Evolutionary conservation across 1,140 invertebrate species (phyloP).

Genomic region (Elymnias hypermnestra): DNA sequence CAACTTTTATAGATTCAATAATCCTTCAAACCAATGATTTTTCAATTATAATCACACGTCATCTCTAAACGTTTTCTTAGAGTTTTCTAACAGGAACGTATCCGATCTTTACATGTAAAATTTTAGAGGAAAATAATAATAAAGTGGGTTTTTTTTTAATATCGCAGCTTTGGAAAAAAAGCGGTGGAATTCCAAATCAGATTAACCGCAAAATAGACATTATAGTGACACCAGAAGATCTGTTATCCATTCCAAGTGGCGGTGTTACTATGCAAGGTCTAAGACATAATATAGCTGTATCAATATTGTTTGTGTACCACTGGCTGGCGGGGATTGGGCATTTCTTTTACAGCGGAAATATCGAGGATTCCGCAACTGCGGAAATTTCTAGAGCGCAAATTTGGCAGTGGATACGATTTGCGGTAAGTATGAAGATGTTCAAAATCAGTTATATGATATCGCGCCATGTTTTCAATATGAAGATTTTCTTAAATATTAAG

Average conservation of each 20-base stretch:
- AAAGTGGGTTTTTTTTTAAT: not conserved
- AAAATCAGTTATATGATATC: too few species aligned
- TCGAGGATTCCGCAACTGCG: constrained; percentile 86
- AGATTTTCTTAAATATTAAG: too few species aligned
- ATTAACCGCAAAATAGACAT: constrained; percentile 47
- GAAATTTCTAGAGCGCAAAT: constrained; percentile 84
- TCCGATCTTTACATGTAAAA: too few species aligned
- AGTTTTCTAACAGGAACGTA: too few species aligned
- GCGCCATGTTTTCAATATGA: too few species aligned
- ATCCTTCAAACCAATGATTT: too few species aligned
- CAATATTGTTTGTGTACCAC: constrained; percentile 81
- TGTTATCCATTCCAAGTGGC: constrained; percentile 78
- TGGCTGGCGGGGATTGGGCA: constrained; percentile 83
- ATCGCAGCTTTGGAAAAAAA: constrained; percentile 74
- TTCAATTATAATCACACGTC: too few species aligned
- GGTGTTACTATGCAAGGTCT: constrained; percentile 79
- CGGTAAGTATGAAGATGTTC: too few species aligned
- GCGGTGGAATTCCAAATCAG: constrained; percentile 63
- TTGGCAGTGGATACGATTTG: constrained; percentile 85
- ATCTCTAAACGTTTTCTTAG: too few species aligned
- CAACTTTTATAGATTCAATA: too few species aligned
- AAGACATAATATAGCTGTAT: constrained; percentile 80
- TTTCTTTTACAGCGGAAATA: constrained; percentile 79
- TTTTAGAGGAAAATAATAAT: too few species aligned
- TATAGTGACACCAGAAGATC: constrained; percentile 52